Conservation (phyloP, 2,797 vertebrate species). For the Catamblyrhynchus diadema region DNA sequence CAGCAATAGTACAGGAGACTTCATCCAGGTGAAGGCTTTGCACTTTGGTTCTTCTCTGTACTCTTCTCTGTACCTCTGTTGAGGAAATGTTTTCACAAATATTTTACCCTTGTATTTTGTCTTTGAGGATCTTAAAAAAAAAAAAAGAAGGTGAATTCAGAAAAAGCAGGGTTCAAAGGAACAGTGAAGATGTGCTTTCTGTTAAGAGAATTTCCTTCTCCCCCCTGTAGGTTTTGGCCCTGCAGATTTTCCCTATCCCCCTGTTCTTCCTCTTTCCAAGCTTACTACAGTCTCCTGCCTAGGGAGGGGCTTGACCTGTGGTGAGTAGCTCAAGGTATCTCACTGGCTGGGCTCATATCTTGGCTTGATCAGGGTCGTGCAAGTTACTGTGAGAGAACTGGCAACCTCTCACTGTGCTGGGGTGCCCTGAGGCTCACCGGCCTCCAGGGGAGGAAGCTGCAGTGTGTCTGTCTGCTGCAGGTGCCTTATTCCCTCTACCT, state of each 20-base stretch:
- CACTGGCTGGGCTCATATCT: background rate
- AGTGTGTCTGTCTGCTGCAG: background rate
- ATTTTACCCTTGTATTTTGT: background rate
- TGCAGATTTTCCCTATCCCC: background rate
- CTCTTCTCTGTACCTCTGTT: background rate
- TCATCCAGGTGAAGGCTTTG: background rate
- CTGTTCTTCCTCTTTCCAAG: background rate
- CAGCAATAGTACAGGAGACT: background rate
- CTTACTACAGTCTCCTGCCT: too few species aligned
- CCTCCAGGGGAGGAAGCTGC: background rate
- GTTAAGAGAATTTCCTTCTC: background rate
- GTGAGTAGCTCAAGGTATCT: background rate
- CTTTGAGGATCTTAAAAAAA: background rate
- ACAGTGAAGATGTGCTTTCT: background rate
- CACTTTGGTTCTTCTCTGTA: background rate
- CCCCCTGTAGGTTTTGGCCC: background rate
- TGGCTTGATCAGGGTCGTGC: rapidly evolving
- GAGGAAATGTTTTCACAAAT: background rate
- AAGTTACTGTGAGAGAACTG: background rate
- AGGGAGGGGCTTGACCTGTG: background rate
- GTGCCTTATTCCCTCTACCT: background rate
- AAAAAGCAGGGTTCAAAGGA: background rate
- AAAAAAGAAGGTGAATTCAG: background rate
- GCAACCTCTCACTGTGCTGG: background rate
- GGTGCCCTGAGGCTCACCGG: background rate